Conservation (phyloP, 2,113 vertebrate species). For the Festucalex cinctus region DNA sequence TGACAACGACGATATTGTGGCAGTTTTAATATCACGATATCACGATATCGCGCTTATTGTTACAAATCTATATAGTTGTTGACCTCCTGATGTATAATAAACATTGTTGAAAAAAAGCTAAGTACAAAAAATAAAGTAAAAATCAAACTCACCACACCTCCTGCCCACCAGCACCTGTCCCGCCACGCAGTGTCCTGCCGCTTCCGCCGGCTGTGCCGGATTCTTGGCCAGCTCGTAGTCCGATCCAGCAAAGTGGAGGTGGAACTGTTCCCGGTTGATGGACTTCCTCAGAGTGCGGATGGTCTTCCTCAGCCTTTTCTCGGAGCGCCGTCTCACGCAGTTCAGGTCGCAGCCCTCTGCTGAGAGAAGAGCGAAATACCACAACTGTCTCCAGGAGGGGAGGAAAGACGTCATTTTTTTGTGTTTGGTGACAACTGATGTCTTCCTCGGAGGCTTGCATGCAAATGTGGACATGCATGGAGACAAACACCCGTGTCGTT, state of each 20-base stretch:
- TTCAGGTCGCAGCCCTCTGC: constrained; percentile 87
- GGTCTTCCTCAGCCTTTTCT: constrained; percentile 90
- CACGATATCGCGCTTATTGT: no score
- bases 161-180: constrained; percentile 78
- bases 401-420: background rate
- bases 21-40: no score
- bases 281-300: constrained; percentile 88
- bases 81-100: no score
- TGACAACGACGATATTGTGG: no score
- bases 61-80: no score
- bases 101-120: no score
- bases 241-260: constrained; percentile 81
- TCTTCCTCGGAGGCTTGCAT: constrained; percentile 22
- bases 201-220: constrained; percentile 60
- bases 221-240: constrained; percentile 82
- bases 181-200: constrained; percentile 73
- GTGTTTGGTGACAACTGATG: constrained; percentile 5
- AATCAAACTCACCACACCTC: constrained; percentile 85
- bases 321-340: constrained; percentile 83
- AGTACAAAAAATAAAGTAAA: constrained; percentile 6
- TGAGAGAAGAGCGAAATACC: constrained; percentile 61
- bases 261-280: constrained; percentile 88
- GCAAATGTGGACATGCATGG: constrained; percentile 17
- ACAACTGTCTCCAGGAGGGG: constrained; percentile 41
- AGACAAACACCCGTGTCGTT: constrained; percentile 9